Conservation (phyloP, 2,113 vertebrate genomes). For the Stegastes partitus region DNA sequence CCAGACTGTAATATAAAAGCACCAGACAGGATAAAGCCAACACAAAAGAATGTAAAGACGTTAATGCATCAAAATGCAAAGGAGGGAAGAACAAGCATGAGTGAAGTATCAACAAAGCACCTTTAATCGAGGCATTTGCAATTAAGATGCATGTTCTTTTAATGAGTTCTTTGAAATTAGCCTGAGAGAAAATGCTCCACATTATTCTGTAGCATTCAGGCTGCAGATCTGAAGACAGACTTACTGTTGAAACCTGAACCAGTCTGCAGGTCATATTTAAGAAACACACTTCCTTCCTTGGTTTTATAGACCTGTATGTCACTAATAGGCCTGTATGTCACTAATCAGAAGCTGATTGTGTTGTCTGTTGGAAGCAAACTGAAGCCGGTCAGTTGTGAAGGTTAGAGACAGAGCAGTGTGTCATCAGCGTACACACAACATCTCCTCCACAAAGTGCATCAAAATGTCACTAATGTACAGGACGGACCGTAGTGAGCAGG, state of each 20-base stretch:
- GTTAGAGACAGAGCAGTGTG: neutral
- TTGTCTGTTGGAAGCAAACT: neutral
- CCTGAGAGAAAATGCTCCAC: neutral
- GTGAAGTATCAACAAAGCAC: neutral
- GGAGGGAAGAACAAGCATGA: neutral
- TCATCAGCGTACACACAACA: neutral
- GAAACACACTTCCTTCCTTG: too few species aligned
- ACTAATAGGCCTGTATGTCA: too few species aligned
- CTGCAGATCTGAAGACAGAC: constrained; percentile 1
- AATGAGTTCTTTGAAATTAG: constrained; percentile 3
- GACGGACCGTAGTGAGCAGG: neutral
- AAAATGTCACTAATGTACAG: constrained; percentile 3
- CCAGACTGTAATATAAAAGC: neutral
- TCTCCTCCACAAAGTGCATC: neutral
- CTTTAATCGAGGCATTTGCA: neutral
- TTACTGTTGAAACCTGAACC: neutral
- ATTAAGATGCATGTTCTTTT: neutral
- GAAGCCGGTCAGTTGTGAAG: neutral
- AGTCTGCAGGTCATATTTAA: too few species aligned
- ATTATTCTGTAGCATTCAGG: too few species aligned
- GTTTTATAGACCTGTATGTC: too few species aligned
- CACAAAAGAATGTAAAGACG: neutral
- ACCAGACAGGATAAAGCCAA: neutral
- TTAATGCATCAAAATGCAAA: neutral
- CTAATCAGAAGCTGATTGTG: neutral